Percentiles rank a stretch among this genome's conserved stretches.
Evolutionary conservation across 2,797 vertebrate genomes (phyloP).

Genomic region (Streptopelia turtur): DNA sequence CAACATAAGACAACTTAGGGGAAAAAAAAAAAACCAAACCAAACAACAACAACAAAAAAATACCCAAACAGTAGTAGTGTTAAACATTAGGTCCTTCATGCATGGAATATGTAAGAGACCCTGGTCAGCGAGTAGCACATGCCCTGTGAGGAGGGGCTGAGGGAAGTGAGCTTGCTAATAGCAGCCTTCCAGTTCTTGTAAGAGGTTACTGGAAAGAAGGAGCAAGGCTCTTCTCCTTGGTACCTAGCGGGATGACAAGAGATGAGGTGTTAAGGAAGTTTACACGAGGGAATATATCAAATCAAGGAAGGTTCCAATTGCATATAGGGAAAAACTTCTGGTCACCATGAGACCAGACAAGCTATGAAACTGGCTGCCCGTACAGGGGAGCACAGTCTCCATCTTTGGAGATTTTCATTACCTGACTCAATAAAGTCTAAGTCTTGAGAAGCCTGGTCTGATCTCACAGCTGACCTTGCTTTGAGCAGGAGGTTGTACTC

Average conservation of each 20-base stretch:
- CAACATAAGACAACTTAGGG: neutral
- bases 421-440: neutral
- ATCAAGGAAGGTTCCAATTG: neutral
- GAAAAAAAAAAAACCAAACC: neutral
- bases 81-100: neutral
- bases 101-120: neutral
- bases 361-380: neutral
- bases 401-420: neutral
- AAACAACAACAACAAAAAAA: too few species aligned
- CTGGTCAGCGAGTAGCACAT: neutral
- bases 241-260: neutral
- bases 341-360: neutral
- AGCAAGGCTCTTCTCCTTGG: neutral
- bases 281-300: neutral
- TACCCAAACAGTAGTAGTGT: neutral
- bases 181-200: neutral
- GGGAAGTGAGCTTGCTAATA: neutral
- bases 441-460: neutral
- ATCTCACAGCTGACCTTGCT: neutral
- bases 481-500: neutral
- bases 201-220: neutral
- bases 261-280: neutral
- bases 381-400: neutral
- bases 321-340: neutral
- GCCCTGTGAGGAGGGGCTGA: neutral